Percentiles rank a stretch among this genome's conserved stretches.
phyloP scores from a whole-genome alignment of 2,113 vertebrate genomes.

The Manacus vitellinus region DNA sequence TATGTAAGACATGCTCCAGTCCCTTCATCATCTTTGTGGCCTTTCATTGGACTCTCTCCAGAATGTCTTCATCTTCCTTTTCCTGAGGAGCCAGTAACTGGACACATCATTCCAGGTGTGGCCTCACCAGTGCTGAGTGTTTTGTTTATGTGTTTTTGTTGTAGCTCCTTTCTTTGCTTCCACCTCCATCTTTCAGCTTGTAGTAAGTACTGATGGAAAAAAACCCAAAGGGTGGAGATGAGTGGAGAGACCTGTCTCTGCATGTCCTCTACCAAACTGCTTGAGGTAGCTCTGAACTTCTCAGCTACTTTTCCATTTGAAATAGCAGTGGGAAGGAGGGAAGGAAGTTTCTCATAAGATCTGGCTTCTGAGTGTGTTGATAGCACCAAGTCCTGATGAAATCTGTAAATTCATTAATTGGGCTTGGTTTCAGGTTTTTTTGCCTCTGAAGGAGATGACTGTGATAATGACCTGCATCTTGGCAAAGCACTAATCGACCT shows the following conservation, averaged over 20 bases:
- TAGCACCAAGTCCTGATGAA: background rate
- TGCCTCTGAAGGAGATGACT: background rate
- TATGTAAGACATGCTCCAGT: background rate
- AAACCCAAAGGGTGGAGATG: background rate
- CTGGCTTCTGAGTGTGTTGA: background rate
- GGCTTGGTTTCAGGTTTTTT: background rate
- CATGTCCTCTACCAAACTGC: fast-evolving
- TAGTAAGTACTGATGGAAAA: background rate
- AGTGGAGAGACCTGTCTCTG: background rate
- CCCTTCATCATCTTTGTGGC: background rate
- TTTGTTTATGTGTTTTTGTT: background rate
- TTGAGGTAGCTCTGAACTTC: background rate
- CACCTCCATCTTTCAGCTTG: background rate
- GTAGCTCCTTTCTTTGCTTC: background rate
- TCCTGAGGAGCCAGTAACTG: background rate
- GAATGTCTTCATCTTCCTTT: background rate
- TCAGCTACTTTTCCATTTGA: background rate
- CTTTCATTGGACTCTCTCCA: background rate
- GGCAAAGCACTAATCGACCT: background rate
- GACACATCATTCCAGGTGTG: background rate
- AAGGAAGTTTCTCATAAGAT: background rate
- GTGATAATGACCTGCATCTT: background rate
- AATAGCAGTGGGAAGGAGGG: background rate
- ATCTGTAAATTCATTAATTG: background rate
- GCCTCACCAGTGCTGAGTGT: background rate